These are phyloP conservation scores for Tragelaphus oryx DNA, from an alignment of 2,797 vertebrate species.

Conservation along the genomic window DNA sequence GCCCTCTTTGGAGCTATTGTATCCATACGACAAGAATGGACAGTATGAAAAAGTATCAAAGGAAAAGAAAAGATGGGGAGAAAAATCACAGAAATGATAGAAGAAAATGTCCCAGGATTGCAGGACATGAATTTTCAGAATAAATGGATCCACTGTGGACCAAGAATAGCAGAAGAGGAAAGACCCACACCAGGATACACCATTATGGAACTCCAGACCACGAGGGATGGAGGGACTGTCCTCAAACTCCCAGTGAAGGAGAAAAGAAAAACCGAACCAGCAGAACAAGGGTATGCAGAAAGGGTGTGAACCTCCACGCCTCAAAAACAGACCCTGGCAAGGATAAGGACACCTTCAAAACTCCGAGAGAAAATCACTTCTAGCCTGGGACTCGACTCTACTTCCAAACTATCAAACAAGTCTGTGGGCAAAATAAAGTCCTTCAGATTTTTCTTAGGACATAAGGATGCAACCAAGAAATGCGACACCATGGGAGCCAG, in stretches of 20 bases:
- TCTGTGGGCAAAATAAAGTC: not conserved
- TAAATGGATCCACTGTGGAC: not conserved
- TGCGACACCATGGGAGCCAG: not conserved
- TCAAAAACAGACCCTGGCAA: not conserved
- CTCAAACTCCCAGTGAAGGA: not conserved
- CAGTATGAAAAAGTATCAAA: not conserved
- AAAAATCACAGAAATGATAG: not conserved
- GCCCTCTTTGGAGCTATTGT: not conserved
- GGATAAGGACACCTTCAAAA: not conserved
- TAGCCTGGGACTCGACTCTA: not conserved
- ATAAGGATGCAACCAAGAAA: not conserved
- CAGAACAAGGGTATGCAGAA: not conserved
- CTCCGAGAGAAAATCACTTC: not conserved
- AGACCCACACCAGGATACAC: not conserved
- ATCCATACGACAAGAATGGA: not conserved
- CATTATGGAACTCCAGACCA: not conserved
- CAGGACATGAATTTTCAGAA: not conserved
- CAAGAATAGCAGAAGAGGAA: not conserved
- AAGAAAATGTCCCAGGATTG: not conserved
- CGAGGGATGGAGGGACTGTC: accelerated
- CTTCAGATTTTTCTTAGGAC: slow-evolving; percentile 8
- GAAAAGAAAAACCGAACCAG: not conserved
- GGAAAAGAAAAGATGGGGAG: not conserved
- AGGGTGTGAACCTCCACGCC: not conserved
- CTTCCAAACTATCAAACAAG: not conserved